These are phyloP conservation scores for Polia nebulosa DNA, from an alignment of 2,888 invertebrate genomes.

Conservation along the genomic window DNA sequence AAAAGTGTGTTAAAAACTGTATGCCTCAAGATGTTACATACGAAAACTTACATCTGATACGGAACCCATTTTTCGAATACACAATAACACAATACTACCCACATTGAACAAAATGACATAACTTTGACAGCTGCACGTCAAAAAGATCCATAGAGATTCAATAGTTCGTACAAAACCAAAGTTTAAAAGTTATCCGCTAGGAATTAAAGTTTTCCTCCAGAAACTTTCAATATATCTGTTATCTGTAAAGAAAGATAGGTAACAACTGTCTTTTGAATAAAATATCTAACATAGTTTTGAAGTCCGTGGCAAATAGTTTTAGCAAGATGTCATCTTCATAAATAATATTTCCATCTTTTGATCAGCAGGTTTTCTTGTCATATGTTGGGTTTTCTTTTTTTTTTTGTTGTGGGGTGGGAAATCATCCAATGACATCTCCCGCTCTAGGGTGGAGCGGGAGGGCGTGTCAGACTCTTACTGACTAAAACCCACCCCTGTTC, in stretches of 20 bases:
- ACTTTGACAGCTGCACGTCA: slow-evolving; percentile 41
- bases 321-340: background rate
- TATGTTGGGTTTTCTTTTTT: no score
- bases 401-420: no score
- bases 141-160: slow-evolving; percentile 56
- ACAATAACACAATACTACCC: background rate
- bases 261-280: slow-evolving; percentile 5
- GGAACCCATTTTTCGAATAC: no score
- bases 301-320: slow-evolving; percentile 3
- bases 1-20: no score
- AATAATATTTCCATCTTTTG: background rate
- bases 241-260: background rate
- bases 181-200: slow-evolving; percentile 12
- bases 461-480: no score
- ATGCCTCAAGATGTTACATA: no score
- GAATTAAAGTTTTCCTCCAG: slow-evolving; percentile 7
- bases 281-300: slow-evolving; percentile 1
- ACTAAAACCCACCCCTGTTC: no score
- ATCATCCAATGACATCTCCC: no score
- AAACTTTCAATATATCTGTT: slow-evolving; percentile 28
- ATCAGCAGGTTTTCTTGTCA: background rate
- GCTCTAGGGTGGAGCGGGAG: no score
- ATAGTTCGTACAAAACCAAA: slow-evolving; percentile 12
- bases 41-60: no score
- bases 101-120: slow-evolving; percentile 4